Evolutionary conservation across 2,888 invertebrate species (phyloP), one percentile per base, ranked within the genome.

Genomic region (Sinhomidia bicolor): DNA sequence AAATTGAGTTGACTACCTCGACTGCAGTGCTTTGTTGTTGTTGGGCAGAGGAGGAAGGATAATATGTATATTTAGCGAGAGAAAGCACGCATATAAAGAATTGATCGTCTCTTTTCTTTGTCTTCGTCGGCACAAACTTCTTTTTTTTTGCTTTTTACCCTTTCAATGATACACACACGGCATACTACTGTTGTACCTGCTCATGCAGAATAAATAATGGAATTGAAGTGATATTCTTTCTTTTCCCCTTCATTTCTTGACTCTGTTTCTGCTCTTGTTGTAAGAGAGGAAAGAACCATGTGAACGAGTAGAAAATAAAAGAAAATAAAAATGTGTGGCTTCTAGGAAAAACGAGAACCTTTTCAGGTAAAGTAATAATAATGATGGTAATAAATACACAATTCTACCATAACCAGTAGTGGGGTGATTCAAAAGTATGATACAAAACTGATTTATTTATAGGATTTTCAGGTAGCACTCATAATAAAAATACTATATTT

Each of bases 141-240:
- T n/a, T n/a, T n/a, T n/a, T n/a, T n/a, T n/a, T n/a, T n/a, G n/a
- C 32, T 65, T 71, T 71, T 71, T 44, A 7, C 36, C 41, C 9
- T 12, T 57, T 9, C 0, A 32, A 65, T 65, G 32, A 65, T 32
- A 65, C n/a, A 65, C 62, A 32, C 9, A 60, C 60, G 6, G 12
- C 5, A 54, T n/a, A 29, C n/a, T 65, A 32, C 32, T 65, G 23
- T 60, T n/a, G n/a, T n/a, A n/a, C n/a, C 60, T 60, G 60, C 10
- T 71, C 44, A 71, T 44, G 71, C 23, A 29, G 71, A 71, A 51
- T 76, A 76, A 76, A 76, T 26, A 76, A 76, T 47, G 54, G 51
- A 76, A 76, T 47, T 76, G 76, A 51, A 76, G 54, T 76, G 51
- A 51, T 51, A 76, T 76, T 76, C 47, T 51, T 51, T 76, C 7